Conservation (phyloP, 2,113 vertebrate genomes). For the Antennarius striatus region DNA sequence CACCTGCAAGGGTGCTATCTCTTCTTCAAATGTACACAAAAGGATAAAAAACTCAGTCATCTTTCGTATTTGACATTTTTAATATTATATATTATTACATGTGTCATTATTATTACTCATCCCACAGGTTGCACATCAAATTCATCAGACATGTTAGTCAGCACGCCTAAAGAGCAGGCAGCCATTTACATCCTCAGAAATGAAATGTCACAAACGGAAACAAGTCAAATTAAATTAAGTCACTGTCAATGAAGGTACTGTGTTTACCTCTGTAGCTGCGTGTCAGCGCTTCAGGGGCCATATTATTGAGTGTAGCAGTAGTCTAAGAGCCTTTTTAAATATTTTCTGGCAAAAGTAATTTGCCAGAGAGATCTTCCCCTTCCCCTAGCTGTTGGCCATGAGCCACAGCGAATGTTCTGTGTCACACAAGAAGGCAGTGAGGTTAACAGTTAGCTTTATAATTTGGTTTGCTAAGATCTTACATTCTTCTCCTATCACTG, state of each 20-base stretch:
- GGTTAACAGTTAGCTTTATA: slow-evolving; percentile 8
- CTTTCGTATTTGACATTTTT: slow-evolving; percentile 29
- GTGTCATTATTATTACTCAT: slow-evolving; percentile 53
- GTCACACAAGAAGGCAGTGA: slow-evolving; percentile 15
- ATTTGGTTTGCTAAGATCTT: slow-evolving; percentile 1
- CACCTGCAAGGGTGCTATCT: neutral
- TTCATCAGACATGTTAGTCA: slow-evolving; percentile 55
- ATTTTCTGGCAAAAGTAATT: slow-evolving; percentile 22
- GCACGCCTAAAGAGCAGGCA: slow-evolving; percentile 53
- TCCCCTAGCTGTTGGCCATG: slow-evolving; percentile 14
- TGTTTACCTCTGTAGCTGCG: neutral
- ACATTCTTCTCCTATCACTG: neutral
- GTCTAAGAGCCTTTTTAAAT: slow-evolving; percentile 7
- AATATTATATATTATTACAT: slow-evolving; percentile 34
- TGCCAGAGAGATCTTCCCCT: slow-evolving; percentile 10
- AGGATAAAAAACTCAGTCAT: neutral
- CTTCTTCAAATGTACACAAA: neutral
- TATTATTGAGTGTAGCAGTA: neutral
- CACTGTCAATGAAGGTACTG: neutral
- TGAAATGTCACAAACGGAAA: slow-evolving; percentile 32
- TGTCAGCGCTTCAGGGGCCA: neutral
- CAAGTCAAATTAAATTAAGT: slow-evolving; percentile 19
- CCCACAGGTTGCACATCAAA: slow-evolving; percentile 67
- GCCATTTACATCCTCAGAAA: slow-evolving; percentile 55
- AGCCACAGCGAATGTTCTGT: slow-evolving; percentile 24